Evolutionary conservation across 1,140 invertebrate genomes (phyloP).

Genomic region (Drosophila ficusphila): DNA sequence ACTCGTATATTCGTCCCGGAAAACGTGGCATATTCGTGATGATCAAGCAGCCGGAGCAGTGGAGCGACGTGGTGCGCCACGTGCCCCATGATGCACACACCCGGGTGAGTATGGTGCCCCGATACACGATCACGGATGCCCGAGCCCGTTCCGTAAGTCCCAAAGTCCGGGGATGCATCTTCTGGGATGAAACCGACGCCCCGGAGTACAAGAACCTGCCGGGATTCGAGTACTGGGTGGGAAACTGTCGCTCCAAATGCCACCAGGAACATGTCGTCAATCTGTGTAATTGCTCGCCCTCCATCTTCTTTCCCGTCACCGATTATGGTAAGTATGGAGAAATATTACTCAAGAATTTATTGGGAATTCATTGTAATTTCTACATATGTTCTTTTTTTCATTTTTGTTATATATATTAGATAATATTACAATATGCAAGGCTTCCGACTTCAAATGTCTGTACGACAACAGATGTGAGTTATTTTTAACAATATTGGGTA

Average conservation of each 20-base stretch:
- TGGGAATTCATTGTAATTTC: no score
- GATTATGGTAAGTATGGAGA: conserved; percentile 39
- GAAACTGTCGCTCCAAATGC: conserved; percentile 70
- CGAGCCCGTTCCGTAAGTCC: conserved; percentile 41
- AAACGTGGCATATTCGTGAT: conserved; percentile 59
- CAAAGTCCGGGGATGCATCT: conserved; percentile 49
- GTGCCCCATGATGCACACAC: conserved; percentile 50
- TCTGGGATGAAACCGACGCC: conserved; percentile 57
- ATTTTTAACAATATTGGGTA: background rate
- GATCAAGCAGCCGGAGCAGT: conserved; percentile 70
- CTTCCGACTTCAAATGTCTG: conserved; percentile 72
- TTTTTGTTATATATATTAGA: conserved; percentile 25
- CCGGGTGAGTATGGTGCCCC: conserved; percentile 47
- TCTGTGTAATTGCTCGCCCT: conserved; percentile 64
- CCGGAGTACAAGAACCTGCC: conserved; percentile 64
- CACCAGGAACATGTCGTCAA: conserved; percentile 69
- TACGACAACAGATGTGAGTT: conserved; percentile 64
- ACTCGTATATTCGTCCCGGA: conserved; percentile 4
- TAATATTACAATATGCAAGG: conserved; percentile 66
- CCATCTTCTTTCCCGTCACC: conserved; percentile 59
- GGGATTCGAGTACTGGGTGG: conserved; percentile 64
- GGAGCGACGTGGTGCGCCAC: conserved; percentile 47
- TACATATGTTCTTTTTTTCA: background rate
- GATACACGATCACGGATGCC: conserved; percentile 40
- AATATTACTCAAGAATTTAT: no score